These are phyloP conservation scores for Philonicus albiceps DNA, from an alignment of 2,888 invertebrate genomes.

Conservation along the genomic window DNA sequence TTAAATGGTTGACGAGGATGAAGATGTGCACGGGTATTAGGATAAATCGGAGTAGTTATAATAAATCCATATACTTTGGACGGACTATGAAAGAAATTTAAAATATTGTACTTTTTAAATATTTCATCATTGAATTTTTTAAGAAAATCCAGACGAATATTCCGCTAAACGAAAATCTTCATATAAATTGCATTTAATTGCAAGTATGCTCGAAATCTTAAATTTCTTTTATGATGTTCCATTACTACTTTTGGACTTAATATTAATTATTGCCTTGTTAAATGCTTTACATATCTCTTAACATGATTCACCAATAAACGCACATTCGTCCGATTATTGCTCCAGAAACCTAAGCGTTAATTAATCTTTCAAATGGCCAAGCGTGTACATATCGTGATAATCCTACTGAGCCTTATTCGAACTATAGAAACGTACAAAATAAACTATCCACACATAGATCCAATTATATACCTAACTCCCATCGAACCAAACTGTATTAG, in stretches of 20 bases:
- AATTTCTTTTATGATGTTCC: too few species aligned
- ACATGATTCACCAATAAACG: not conserved
- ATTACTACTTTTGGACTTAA: too few species aligned
- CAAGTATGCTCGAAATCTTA: too few species aligned
- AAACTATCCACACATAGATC: not conserved
- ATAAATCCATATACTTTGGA: not conserved
- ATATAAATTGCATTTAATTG: too few species aligned
- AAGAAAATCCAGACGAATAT: too few species aligned
- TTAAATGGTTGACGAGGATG: not conserved
- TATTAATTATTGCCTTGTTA: not conserved
- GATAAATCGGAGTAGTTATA: not conserved
- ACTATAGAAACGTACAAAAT: not conserved
- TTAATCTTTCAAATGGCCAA: not conserved
- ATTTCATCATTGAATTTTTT: not conserved
- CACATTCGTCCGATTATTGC: not conserved
- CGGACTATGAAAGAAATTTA: not conserved
- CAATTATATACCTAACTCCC: not conserved
- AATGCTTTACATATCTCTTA: not conserved
- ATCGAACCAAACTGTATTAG: not conserved
- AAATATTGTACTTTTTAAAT: not conserved
- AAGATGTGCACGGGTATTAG: not conserved
- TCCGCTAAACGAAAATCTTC: too few species aligned
- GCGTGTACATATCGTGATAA: not conserved
- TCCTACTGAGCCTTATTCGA: not conserved
- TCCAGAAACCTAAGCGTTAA: not conserved